Evolutionary conservation across 2,888 invertebrate genomes (phyloP), one percentile per base, ranked within the genome.

Genomic region (Thalpophila matura): DNA sequence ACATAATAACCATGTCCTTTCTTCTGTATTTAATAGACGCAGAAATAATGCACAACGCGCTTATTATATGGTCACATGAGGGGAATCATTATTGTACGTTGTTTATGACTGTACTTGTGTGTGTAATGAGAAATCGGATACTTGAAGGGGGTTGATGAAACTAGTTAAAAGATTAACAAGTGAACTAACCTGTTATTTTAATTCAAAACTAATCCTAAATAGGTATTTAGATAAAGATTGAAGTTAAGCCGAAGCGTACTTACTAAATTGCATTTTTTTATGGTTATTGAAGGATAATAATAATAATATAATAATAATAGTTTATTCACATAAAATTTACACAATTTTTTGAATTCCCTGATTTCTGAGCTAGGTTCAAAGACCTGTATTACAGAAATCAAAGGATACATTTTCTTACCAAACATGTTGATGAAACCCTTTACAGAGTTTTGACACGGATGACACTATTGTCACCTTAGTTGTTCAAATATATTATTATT

Each of bases 21-120:
- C 73, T 74, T 62, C 75, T 87, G 88, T 82, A 81, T 84, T 83
- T 88, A 86, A 89, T 87, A 82, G 81, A 77, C 76, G 77, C 59
- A 70, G 65, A 72, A 81, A 80, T 85, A 86, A 82, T 84, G 79
- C 75, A 78, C 80, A 83, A 83, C 79, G 77, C 82, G 71, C 77
- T 80, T 83, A 82, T 82, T 85, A 74, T 79, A 67, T 62, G 74
- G 57, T 60, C 60, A 54, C 73, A 49, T 59, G 66, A 51, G 73
- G 79, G 78, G 73, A 70, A 59, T 67, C 61, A 55, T 63, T 57
- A 66, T 76, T 65, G 31, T 47, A 37, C 26, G 4, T 37, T 54
- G 61, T 68, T 68, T 68, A 59, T 45, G 56, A 68, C 16, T 56
- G 66, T 77, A 70, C 65, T 79, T 65, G 46, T 56, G 50, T 53